Percentiles rank a stretch among this genome's conserved stretches.
Conservation (phyloP, 1,140 invertebrate genomes). For the Drosophila biarmipes region DNA sequence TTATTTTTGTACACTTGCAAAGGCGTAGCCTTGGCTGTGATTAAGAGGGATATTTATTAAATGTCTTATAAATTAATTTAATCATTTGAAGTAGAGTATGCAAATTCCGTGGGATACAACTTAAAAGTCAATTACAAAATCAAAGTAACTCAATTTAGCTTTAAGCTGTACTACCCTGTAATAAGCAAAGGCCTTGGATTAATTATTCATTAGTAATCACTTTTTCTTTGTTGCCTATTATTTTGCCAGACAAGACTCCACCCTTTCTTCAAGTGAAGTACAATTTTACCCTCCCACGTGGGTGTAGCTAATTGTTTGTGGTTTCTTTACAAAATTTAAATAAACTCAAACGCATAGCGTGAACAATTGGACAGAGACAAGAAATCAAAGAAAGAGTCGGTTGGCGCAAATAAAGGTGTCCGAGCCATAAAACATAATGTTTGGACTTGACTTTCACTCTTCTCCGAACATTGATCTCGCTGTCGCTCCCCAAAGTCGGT, state of each 20-base stretch:
- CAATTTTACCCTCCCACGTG: neutral
- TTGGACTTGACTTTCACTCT: conserved; percentile 77
- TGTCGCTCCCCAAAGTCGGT: neutral
- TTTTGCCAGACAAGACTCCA: neutral
- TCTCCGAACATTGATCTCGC: conserved; percentile 68
- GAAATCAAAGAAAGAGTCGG: conserved; percentile 31
- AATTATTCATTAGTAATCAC: no score
- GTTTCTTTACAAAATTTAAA: conserved; percentile 39
- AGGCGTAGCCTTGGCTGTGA: conserved; percentile 24
- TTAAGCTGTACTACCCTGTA: neutral
- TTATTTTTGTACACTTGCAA: conserved; percentile 39
- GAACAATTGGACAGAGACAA: conserved; percentile 51
- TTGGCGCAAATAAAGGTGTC: conserved; percentile 25
- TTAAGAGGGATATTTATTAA: neutral
- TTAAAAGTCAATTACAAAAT: neutral
- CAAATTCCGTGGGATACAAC: neutral
- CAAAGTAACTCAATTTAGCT: neutral
- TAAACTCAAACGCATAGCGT: conserved; percentile 40
- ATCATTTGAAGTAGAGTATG: neutral
- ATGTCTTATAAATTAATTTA: neutral
- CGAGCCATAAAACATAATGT: conserved; percentile 67
- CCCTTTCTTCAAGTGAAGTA: neutral
- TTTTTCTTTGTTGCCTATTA: neutral
- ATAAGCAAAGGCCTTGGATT: neutral
- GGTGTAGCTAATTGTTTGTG: conserved; percentile 50